These are phyloP conservation scores for Ennomos erosarius DNA, from an alignment of 2,888 invertebrate genomes.

Conservation along the genomic window DNA sequence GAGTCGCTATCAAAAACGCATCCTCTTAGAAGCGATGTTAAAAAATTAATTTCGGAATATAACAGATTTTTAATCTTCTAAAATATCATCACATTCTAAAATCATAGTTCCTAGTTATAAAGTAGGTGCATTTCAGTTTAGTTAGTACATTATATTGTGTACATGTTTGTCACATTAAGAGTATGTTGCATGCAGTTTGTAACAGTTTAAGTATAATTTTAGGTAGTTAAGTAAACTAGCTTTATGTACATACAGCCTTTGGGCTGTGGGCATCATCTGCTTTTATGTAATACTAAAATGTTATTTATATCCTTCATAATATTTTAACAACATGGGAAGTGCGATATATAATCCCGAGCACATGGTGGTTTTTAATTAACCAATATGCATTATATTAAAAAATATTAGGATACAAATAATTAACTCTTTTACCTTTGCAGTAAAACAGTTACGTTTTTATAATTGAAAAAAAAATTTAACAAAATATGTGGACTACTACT, in stretches of 20 bases:
- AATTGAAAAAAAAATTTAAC: slow-evolving; percentile 29
- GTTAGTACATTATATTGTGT: slow-evolving; percentile 43
- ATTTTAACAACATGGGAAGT: slow-evolving; percentile 1
- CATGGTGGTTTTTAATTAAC: slow-evolving; percentile 6
- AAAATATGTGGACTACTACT: slow-evolving; percentile 31
- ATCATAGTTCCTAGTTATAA: slow-evolving; percentile 72
- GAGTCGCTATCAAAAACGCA: too few species aligned
- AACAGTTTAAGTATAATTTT: slow-evolving; percentile 22
- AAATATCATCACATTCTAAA: slow-evolving; percentile 9
- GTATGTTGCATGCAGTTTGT: slow-evolving; percentile 43
- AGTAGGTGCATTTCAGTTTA: slow-evolving; percentile 79
- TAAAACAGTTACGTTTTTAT: slow-evolving; percentile 6
- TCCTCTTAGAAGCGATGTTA: too few species aligned
- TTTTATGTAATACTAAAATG: slow-evolving; percentile 16
- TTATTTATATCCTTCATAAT: slow-evolving; percentile 7
- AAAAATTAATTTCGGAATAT: too few species aligned
- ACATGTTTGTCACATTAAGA: slow-evolving; percentile 47
- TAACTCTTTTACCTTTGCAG: slow-evolving; percentile 1
- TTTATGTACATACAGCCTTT: slow-evolving; percentile 10
- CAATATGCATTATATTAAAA: background rate
- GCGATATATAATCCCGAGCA: slow-evolving; percentile 1
- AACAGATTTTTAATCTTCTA: background rate
- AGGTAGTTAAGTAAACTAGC: slow-evolving; percentile 12
- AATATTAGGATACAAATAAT: background rate
- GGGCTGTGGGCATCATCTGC: slow-evolving; percentile 15